phyloP scores from a whole-genome alignment of 2,797 vertebrate species.

The Microcaecilia unicolor region DNA sequence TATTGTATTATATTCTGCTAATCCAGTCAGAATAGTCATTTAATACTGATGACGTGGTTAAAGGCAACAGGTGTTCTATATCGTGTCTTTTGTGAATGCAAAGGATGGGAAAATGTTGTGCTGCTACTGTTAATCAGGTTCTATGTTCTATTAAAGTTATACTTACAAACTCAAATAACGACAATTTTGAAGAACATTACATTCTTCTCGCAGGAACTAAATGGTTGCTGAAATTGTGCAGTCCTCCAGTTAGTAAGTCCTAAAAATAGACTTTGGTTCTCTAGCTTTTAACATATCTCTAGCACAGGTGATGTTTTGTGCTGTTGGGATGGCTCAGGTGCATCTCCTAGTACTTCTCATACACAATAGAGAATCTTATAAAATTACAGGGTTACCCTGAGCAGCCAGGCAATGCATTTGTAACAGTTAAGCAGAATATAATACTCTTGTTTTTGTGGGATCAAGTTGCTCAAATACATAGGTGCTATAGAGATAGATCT shows the following conservation, averaged over 20 bases:
- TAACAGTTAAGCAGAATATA: slow-evolving; percentile 33
- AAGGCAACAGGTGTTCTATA: slow-evolving; percentile 40
- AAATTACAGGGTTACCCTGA: slow-evolving; percentile 8
- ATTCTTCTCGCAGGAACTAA: slow-evolving; percentile 8
- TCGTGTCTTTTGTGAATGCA: slow-evolving; percentile 31
- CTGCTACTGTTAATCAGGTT: slow-evolving; percentile 25
- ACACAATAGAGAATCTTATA: background rate
- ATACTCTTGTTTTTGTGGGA: slow-evolving; percentile 41
- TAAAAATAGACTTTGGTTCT: slow-evolving; percentile 1
- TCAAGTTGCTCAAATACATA: slow-evolving; percentile 67
- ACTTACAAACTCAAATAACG: slow-evolving; percentile 14
- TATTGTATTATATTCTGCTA: slow-evolving; percentile 30
- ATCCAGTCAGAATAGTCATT: slow-evolving; percentile 27
- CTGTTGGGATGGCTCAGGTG: background rate
- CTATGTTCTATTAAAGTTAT: slow-evolving; percentile 10
- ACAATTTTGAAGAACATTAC: background rate
- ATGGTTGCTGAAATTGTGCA: background rate
- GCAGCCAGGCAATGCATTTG: slow-evolving; percentile 14
- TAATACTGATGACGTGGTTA: slow-evolving; percentile 27
- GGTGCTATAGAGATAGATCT: slow-evolving; percentile 60
- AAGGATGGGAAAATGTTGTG: slow-evolving; percentile 23
- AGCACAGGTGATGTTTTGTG: background rate
- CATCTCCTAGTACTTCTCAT: background rate
- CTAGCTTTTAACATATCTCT: background rate
- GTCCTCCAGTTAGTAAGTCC: slow-evolving; percentile 3